A percentile compares a stretch with the other conserved stretches of the same genome.
phyloP scores from a whole-genome alignment of 35 echinoderm and acorn worm genomes.

The Ophioderma brevispina region DNA sequence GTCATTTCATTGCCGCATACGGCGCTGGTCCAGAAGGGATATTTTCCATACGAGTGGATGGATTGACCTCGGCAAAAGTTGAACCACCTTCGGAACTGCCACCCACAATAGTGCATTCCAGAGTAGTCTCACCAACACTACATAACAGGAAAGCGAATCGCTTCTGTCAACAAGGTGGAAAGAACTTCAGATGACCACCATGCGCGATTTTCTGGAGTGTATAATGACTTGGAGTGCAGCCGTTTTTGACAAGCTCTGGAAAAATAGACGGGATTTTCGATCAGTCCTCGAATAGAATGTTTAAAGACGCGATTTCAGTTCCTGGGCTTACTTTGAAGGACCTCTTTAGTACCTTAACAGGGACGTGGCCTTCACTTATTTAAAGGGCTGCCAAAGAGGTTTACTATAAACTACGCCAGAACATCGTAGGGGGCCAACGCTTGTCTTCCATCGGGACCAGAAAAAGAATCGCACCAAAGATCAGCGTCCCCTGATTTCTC shows the following conservation, averaged over 20 bases:
- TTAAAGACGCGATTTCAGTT: conserved; percentile 56
- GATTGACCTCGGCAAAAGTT: conserved; percentile 25
- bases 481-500: too few relatives aligned
- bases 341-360: conserved; percentile 9
- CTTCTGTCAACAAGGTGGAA: conserved; percentile 23
- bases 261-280: conserved; percentile 47
- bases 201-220: conserved; percentile 52
- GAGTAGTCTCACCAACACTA: neutral
- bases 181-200: neutral
- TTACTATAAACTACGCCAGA: conserved; percentile 35
- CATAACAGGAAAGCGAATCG: neutral
- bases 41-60: conserved; percentile 25
- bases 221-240: conserved; percentile 47
- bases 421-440: conserved; percentile 37
- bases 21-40: conserved; percentile 11
- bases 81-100: conserved; percentile 3
- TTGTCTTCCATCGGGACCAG: neutral
- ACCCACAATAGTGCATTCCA: conserved; percentile 3
- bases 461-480: neutral
- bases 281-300: neutral
- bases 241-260: conserved; percentile 35
- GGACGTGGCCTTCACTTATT: conserved; percentile 34
- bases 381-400: conserved; percentile 47
- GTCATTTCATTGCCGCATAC: conserved; percentile 1
- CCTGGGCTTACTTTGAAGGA: conserved; percentile 48